phyloP scores from a whole-genome alignment of 2,113 vertebrate genomes.

The Pseudorasbora parva region DNA sequence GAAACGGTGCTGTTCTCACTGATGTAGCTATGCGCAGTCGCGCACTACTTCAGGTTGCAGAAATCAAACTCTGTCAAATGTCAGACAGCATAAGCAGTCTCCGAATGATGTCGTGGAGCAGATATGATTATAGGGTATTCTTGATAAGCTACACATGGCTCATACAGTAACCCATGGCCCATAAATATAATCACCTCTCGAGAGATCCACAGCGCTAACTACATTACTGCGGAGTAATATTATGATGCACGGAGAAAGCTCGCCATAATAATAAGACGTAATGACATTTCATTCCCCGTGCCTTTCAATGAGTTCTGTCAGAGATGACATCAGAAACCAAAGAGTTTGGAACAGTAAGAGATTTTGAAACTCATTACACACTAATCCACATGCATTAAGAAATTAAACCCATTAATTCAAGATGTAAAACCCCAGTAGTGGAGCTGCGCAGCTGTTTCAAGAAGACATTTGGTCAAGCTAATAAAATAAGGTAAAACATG shows the following conservation, averaged over 20 bases:
- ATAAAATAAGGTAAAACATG: not conserved
- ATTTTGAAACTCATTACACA: not conserved
- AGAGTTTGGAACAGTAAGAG: not conserved
- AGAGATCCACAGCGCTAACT: constrained; percentile 63
- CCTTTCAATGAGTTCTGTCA: constrained; percentile 26
- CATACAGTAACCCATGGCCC: constrained; percentile 46
- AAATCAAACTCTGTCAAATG: constrained; percentile 32
- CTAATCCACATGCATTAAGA: constrained; percentile 11
- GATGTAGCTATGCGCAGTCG: not conserved
- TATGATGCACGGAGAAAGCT: constrained; percentile 48
- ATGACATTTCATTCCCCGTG: constrained; percentile 34
- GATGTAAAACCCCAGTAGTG: not conserved
- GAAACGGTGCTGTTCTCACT: not conserved
- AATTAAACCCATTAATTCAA: constrained; percentile 21
- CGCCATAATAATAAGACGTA: constrained; percentile 52
- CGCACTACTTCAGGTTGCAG: not conserved
- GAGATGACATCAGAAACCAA: constrained; percentile 31
- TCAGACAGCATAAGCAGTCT: constrained; percentile 27
- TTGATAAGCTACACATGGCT: constrained; percentile 46
- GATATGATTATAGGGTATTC: constrained; percentile 49
- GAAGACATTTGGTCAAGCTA: not conserved
- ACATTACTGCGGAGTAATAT: constrained; percentile 60
- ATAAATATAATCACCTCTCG: constrained; percentile 61
- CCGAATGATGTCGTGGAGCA: constrained; percentile 44
- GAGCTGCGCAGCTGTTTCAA: not conserved